Evolutionary conservation across 2,113 vertebrate genomes (phyloP), one percentile per base, ranked within the genome.

Genomic region (Pagrus major): DNA sequence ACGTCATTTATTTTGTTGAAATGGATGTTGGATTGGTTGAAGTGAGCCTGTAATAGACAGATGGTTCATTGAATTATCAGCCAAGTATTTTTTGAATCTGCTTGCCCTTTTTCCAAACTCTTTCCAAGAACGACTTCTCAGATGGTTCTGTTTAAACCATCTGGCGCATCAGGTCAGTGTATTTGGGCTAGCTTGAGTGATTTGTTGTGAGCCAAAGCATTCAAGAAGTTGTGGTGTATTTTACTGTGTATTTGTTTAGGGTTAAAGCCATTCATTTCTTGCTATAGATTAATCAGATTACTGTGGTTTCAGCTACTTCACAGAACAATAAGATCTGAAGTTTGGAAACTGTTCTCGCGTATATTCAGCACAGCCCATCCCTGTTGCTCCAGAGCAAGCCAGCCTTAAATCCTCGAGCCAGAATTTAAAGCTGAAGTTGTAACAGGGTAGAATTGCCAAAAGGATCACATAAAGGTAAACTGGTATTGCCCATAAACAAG

Each of bases 401-500:
- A 69, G 59, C 25, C 49, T 74, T 58, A 54, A 60, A 63, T 77
- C 52, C 21, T 37, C 14, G 37, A 63, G 60, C 72, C 81, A 86
- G 41, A 59, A 64, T 58, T 65, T 42, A 58, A 76, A 47, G 46
- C 64, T 55, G 76, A 52, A 51, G 37, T 61, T 71, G 60, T 69
- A 58, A 54, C 29, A 51, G 39, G 2, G 33, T 37, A 31, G 60
- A 49, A 33, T 35, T 80, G 63, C 76, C 74, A 79, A 29, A 55
- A 39, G 29, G 6, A 68, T 47, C 76, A 56, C 10, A 83, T 76
- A 46, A 85, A 60, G 18, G 25, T 46, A 21, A 7, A 9, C 39
- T 52, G 63, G 59, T 71, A 14, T 84, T 81, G 71, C 79, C 60
- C 67, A 70, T 87, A 84, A 87, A 81, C 15, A 72, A 35, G 9